Base-by-base conservation (phyloP, 2,888 invertebrate species). In the Falcaria lacertinaria region DNA sequence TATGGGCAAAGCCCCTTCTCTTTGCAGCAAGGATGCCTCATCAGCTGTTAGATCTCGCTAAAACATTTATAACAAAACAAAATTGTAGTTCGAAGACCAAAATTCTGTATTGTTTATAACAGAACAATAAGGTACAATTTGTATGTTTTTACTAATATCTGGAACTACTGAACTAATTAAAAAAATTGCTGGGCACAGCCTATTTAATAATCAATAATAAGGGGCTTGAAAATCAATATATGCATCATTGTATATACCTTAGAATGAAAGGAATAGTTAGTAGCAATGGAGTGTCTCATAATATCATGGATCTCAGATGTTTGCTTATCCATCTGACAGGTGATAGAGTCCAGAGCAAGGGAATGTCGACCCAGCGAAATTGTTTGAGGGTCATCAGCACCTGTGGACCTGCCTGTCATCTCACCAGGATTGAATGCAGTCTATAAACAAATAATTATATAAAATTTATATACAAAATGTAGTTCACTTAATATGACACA, bases 341-440 rank as follows among this genome's bases (percentile, higher is more conserved):
- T 69, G 2, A 86, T 57, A 36, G 52, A 72, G 11, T 80, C 77
- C 11, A 84, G 41, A 8, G 72, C 73, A 14, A 80, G 48, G 0
- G 85, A 83, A 41, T 81, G 76, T 1, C 80, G 68, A 1, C 76
- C 74, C 6, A 56, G 13, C 4, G 58, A 48, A 19, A 56, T 42
- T 8, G 50, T 39, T 11, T 43, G 48, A 7, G 51, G 32, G 14
- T 80, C 79, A 5, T 78, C 77, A 4, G 86, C 60, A 1, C 74
- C 86, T 15, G 88, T 88, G 0, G 88, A 89, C 40, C 88, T 67
- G 0, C 88, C 88, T 5, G 86, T 85, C 74, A 89, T 77, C 59
- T 89, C 88, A 8, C 82, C 81, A 41, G 87, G 84, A 50, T 83
- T 78, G 48, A 89, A 89, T 8, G 76, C 60, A 34, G 76, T 74